Base-by-base conservation (phyloP, 2,797 vertebrate genomes). In the Hydrocynus forskahlii region DNA sequence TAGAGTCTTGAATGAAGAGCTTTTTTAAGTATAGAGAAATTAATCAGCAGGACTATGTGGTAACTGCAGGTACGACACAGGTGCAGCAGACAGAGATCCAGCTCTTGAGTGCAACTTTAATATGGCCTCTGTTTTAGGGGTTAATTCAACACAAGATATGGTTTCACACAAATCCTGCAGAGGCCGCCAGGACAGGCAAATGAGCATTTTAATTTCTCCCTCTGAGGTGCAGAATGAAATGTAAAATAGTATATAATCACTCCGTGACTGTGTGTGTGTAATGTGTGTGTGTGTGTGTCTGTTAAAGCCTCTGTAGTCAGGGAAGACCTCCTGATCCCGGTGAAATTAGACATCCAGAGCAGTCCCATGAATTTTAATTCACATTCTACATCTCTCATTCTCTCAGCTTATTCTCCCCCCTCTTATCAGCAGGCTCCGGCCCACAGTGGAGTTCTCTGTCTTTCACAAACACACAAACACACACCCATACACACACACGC, bases 291-390 rank as follows among this genome's bases (percentile, higher is more conserved):
- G 6, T 4, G 40, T 75, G 57, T 25, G 55, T 75, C 7, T 12
- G 86, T 84, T 85, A 70, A 79, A 80, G 70, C 84, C 77, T 81
- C 52, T 84, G 87, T 85, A 81, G 83, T 82, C 86, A 82, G 72
- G 84, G 87, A 88, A 89, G 84, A 84, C 84, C 86, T 88, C 75
- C 81, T 82, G 87, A 88, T 83, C 79, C 87, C 78, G 88, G 74
- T 68, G 71, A 82, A 83, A 86, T 87, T 79, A 78, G 81, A 88
- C 17, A 86, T 80, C 86, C 78, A 74, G 80, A 54, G 59, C 77
- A 74, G 83, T 71, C 86, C 88, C 85, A 91, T 92, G 88, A 88
- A 90, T 91, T 89, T 91, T 86, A 92, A 93, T 90, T 90, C 84
- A 82, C 91, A 71, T 89, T 89, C 83, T 85, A 86, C 90, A 89